A percentile compares a stretch with the other conserved stretches of the same genome.
These are phyloP conservation scores for Vanessa atalanta DNA, from an alignment of 1,140 invertebrate species.

Conservation along the genomic window DNA sequence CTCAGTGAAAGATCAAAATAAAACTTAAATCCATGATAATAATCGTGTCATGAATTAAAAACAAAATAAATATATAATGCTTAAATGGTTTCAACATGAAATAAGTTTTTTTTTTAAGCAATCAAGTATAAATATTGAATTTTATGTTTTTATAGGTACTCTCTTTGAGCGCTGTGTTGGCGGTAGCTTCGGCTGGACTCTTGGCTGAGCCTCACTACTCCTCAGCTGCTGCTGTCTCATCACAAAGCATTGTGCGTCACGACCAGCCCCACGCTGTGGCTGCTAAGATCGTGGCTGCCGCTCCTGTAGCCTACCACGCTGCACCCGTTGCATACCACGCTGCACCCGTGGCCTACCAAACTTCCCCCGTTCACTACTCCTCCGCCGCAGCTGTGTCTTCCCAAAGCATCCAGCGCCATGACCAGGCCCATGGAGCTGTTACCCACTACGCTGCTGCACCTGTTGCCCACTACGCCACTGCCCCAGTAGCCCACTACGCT, in stretches of 20 bases:
- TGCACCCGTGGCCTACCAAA: not conserved
- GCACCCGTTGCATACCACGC: constrained; percentile 1
- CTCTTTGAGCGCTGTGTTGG: constrained; percentile 29
- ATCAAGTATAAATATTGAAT: not conserved
- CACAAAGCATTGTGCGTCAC: constrained; percentile 57
- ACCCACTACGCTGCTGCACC: constrained; percentile 34
- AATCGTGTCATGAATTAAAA: not conserved
- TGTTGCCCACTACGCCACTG: constrained; percentile 53
- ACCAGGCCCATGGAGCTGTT: constrained; percentile 39
- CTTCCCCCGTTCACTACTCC: constrained; percentile 7
- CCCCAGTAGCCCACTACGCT: constrained; percentile 53
- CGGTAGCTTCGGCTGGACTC: constrained; percentile 40
- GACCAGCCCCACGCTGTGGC: constrained; percentile 41
- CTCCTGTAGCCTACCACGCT: constrained; percentile 10
- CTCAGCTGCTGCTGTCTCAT: constrained; percentile 55
- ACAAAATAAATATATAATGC: not conserved
- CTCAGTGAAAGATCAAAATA: not conserved
- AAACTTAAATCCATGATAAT: not conserved
- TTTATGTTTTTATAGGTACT: not conserved
- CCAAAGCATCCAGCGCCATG: constrained; percentile 25
- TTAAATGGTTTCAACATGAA: not conserved
- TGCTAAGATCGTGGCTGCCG: constrained; percentile 19
- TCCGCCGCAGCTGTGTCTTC: constrained; percentile 26
- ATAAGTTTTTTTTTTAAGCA: not conserved
- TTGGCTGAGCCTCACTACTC: constrained; percentile 54